These are phyloP conservation scores for Tenthredo scrophulariae DNA, from an alignment of 2,888 invertebrate genomes.

Conservation along the genomic window DNA sequence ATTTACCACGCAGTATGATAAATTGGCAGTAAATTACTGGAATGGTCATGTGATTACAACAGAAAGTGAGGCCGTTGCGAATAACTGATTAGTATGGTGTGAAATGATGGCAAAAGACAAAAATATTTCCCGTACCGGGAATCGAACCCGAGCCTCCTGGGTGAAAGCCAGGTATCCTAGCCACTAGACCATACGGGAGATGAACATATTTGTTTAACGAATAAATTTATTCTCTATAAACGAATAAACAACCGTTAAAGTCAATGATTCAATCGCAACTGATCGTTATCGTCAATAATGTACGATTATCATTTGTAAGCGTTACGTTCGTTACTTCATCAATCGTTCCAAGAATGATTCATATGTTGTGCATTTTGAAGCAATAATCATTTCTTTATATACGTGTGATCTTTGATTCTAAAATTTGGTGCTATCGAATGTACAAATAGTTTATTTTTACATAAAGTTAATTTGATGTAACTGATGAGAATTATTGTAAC, in stretches of 20 bases:
- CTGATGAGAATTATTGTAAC: background rate
- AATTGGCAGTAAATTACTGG: slow-evolving; percentile 17
- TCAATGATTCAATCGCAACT: background rate
- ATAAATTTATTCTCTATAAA: background rate
- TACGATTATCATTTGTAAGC: background rate
- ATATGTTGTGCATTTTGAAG: background rate
- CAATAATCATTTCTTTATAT: too few relatives aligned
- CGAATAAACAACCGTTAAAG: background rate
- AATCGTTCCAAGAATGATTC: background rate
- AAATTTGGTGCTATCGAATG: background rate
- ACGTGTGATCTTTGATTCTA: background rate
- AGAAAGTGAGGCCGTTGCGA: slow-evolving; percentile 10
- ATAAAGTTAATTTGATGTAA: background rate
- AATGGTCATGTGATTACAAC: slow-evolving; percentile 19
- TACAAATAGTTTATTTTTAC: background rate
- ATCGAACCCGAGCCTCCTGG: slow-evolving; percentile 84
- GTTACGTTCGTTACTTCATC: background rate
- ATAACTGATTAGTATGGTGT: background rate
- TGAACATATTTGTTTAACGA: background rate
- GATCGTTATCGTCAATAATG: background rate
- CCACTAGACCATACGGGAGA: slow-evolving; percentile 83
- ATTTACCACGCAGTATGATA: slow-evolving; percentile 25
- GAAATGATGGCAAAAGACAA: slow-evolving; percentile 60
- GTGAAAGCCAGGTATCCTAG: slow-evolving; percentile 83
- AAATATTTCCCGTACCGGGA: slow-evolving; percentile 82